A percentile compares a stretch with the other conserved stretches of the same genome.
These are phyloP conservation scores for Dusona sp. DNA, from an alignment of 2,888 invertebrate species.

Conservation along the genomic window DNA sequence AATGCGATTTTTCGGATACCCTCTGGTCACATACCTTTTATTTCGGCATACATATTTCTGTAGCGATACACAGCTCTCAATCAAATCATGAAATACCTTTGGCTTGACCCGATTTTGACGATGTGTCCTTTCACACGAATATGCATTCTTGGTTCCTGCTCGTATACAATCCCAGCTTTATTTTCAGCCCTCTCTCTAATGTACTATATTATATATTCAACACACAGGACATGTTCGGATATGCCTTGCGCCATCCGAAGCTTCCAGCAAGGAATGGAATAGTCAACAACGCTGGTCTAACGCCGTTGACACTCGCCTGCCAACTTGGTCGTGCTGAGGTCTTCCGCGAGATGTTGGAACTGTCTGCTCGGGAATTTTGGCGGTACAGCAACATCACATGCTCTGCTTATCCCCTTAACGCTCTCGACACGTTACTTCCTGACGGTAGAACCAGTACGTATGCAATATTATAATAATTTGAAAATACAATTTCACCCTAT, in stretches of 20 bases:
- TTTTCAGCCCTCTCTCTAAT: constrained; percentile 6
- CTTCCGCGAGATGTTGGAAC: constrained; percentile 98
- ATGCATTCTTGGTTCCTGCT: background rate
- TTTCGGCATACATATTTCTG: background rate
- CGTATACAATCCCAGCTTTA: constrained; percentile 1
- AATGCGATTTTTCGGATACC: background rate
- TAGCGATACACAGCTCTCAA: constrained; percentile 9
- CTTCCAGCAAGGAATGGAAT: constrained; percentile 97
- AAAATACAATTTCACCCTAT: background rate
- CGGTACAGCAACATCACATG: constrained; percentile 99
- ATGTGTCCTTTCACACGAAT: constrained; percentile 40
- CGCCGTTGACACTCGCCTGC: constrained; percentile 98
- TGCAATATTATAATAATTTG: background rate
- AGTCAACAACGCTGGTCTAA: constrained; percentile 94
- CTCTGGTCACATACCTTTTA: constrained; percentile 4
- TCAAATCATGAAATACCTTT: constrained; percentile 56
- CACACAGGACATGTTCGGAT: constrained; percentile 97
- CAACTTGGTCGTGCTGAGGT: constrained; percentile 98
- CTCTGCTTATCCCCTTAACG: constrained; percentile 98
- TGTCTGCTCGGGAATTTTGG: constrained; percentile 98
- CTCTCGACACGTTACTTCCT: constrained; percentile 97
- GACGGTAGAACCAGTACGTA: constrained; percentile 97
- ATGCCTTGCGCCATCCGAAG: constrained; percentile 97
- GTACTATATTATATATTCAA: constrained; percentile 52
- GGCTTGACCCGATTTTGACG: constrained; percentile 64